Conservation (phyloP, 2,113 vertebrate genomes). For the Oncorhynchus kisutch region DNA sequence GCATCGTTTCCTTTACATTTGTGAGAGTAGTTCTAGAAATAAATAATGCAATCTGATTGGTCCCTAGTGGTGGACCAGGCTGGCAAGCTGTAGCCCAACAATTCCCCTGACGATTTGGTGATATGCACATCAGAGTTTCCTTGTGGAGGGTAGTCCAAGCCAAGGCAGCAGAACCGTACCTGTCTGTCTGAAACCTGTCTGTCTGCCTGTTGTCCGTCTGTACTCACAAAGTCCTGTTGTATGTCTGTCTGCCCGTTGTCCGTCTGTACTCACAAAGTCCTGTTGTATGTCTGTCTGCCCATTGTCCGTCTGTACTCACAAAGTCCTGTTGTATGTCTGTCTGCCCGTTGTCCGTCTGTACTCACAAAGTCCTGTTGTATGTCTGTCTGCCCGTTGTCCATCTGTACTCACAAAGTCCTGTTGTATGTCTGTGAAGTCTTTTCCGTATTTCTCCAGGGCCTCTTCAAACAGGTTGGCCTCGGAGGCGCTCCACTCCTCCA, state of each 20-base stretch:
- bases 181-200: too few relatives aligned
- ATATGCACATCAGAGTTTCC: background rate
- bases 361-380: constrained; percentile 97
- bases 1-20: too few relatives aligned
- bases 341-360: constrained; percentile 32
- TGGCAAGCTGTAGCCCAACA: too few relatives aligned
- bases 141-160: too few relatives aligned
- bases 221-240: constrained; percentile 97
- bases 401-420: constrained; percentile 92
- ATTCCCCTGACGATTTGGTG: too few relatives aligned
- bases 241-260: constrained; percentile 36
- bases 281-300: constrained; percentile 89
- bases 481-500: constrained; percentile 98
- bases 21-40: too few relatives aligned
- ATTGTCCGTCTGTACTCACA: too few relatives aligned
- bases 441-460: constrained; percentile 96
- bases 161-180: too few relatives aligned
- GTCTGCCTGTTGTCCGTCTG: background rate
- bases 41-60: too few relatives aligned
- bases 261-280: constrained; percentile 88
- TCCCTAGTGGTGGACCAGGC: too few relatives aligned
- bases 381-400: background rate
- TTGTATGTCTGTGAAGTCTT: constrained; percentile 98
- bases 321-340: too few relatives aligned
- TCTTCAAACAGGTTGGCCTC: constrained; percentile 98